Conservation (phyloP, 2,113 vertebrate species). For the Acrocephalus kingi region DNA sequence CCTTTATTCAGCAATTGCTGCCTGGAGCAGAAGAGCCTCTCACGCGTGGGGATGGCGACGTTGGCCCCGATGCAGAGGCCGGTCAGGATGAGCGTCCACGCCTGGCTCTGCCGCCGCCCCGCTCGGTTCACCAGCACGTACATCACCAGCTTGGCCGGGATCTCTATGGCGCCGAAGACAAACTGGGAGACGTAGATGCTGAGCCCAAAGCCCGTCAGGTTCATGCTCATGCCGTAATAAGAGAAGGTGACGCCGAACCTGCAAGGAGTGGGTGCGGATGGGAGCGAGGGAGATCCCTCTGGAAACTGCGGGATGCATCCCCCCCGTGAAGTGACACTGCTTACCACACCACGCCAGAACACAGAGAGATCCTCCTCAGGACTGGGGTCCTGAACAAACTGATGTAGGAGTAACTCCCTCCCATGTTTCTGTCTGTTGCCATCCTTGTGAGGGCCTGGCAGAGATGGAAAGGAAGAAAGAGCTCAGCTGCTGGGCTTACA, state of each 20-base stretch:
- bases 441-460: slow-evolving; percentile 34
- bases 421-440: slow-evolving; percentile 5
- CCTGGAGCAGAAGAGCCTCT: not conserved
- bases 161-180: slow-evolving; percentile 79
- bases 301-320: not conserved
- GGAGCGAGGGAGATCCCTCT: not conserved
- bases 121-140: slow-evolving; percentile 73
- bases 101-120: slow-evolving; percentile 78
- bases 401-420: slow-evolving; percentile 35
- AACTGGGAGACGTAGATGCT: slow-evolving; percentile 83
- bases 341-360: slow-evolving; percentile 52
- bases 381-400: slow-evolving; percentile 59
- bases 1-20: not conserved
- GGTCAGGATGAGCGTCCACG: slow-evolving; percentile 71
- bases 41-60: slow-evolving; percentile 71
- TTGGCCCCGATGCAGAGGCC: slow-evolving; percentile 74
- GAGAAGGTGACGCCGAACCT: slow-evolving; percentile 88
- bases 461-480: not conserved
- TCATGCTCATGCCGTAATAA: slow-evolving; percentile 86
- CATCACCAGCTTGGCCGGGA: slow-evolving; percentile 80
- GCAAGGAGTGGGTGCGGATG: not conserved
- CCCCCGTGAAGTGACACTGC: not conserved
- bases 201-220: slow-evolving; percentile 80
- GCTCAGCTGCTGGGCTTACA: not conserved
- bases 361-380: slow-evolving; percentile 49